Percentiles rank a stretch among this genome's conserved stretches.
phyloP scores from a whole-genome alignment of 2,888 invertebrate species.

The Eurytoma californica region DNA sequence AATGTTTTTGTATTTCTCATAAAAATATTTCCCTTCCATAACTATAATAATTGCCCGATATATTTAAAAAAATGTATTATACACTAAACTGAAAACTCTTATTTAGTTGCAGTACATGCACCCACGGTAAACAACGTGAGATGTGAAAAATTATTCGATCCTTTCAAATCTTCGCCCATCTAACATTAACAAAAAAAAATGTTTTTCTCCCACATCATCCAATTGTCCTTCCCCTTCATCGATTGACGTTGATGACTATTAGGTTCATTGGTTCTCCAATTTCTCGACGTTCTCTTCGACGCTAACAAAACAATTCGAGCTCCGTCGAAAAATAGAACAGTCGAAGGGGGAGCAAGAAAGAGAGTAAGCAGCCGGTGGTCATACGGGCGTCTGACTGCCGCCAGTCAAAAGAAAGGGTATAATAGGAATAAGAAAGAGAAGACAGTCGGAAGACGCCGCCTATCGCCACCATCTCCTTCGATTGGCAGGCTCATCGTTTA shows the following conservation, averaged over 20 bases:
- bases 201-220: neutral
- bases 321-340: conserved; percentile 29
- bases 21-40: too few relatives aligned
- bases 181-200: too few relatives aligned
- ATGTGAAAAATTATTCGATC: too few relatives aligned
- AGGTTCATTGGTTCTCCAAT: conserved; percentile 14
- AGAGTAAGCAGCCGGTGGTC: neutral
- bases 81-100: too few relatives aligned
- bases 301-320: neutral
- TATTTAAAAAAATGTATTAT: too few relatives aligned
- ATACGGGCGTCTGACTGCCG: neutral
- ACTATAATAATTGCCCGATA: too few relatives aligned
- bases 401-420: neutral
- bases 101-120: too few relatives aligned
- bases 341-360: neutral
- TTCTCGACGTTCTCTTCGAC: neutral
- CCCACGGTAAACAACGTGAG: too few relatives aligned
- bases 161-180: too few relatives aligned
- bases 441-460: neutral
- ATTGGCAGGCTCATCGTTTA: too few relatives aligned
- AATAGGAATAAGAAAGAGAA: neutral
- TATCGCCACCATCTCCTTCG: neutral
- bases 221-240: neutral
- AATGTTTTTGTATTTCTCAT: conserved; percentile 10
- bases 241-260: neutral